These are phyloP conservation scores for Peromyscus leucopus DNA, from an alignment of 2,113 vertebrate genomes.

Conservation along the genomic window DNA sequence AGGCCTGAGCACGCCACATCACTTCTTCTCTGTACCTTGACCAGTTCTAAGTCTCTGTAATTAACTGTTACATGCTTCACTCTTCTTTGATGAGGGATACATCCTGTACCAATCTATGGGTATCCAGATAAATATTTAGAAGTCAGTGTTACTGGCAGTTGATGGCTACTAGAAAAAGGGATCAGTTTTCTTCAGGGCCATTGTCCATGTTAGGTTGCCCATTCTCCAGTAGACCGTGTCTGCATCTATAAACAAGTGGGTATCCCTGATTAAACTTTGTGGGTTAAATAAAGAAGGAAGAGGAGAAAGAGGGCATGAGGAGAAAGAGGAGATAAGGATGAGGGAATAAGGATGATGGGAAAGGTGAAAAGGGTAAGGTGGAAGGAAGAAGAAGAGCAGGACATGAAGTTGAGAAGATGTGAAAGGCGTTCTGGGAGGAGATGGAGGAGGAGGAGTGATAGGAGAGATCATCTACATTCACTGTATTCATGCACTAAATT, in stretches of 20 bases:
- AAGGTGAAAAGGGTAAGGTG: not conserved
- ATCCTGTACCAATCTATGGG: too few species aligned
- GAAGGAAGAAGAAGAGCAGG: not conserved
- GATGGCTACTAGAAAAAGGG: too few species aligned
- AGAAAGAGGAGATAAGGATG: too few species aligned
- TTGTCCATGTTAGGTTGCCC: too few species aligned
- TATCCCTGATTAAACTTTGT: not conserved
- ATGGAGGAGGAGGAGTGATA: not conserved
- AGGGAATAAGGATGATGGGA: too few species aligned
- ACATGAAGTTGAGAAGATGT: too few species aligned
- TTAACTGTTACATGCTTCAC: not conserved
- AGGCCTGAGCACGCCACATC: too few species aligned
- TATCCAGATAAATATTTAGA: too few species aligned
- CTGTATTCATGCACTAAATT: not conserved
- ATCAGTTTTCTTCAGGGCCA: not conserved
- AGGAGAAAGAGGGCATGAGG: not conserved
- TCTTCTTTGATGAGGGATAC: not conserved
- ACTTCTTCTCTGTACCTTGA: not conserved
- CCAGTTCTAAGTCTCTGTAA: not conserved
- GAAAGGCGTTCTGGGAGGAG: not conserved
- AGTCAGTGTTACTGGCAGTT: not conserved
- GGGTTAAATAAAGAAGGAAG: too few species aligned
- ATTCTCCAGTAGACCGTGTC: not conserved
- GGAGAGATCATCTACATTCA: not conserved
- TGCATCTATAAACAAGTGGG: not conserved